These are phyloP conservation scores for Portevinia maculata DNA, from an alignment of 2,888 invertebrate genomes.

Conservation along the genomic window DNA sequence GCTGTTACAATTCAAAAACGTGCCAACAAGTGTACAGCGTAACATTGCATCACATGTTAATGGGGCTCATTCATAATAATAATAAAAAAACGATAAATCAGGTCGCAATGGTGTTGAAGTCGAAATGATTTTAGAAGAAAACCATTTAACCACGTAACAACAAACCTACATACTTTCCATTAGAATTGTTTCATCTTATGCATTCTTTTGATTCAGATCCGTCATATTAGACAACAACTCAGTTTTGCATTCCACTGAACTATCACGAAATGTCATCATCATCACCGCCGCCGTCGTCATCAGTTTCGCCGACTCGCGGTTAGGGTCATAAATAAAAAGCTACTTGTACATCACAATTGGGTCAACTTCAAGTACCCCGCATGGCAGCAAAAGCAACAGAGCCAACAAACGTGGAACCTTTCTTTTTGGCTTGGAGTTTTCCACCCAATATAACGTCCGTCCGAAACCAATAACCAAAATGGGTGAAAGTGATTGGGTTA, in stretches of 20 bases:
- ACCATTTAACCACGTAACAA: too few relatives aligned
- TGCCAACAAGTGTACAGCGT: background rate
- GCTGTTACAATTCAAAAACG: background rate
- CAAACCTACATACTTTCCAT: too few relatives aligned
- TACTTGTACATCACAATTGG: slow-evolving; percentile 52
- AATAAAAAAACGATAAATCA: slow-evolving; percentile 3
- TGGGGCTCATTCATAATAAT: background rate
- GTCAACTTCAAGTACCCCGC: slow-evolving; percentile 52
- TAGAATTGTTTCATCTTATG: background rate
- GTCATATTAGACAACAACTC: slow-evolving; percentile 41
- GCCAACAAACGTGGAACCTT: slow-evolving; percentile 48
- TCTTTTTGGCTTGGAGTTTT: slow-evolving; percentile 23
- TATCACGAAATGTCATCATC: slow-evolving; percentile 31
- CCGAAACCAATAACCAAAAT: slow-evolving; percentile 19
- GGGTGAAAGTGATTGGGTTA: slow-evolving; percentile 57
- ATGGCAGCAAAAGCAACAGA: slow-evolving; percentile 11
- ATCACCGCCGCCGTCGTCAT: background rate
- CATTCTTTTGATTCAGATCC: slow-evolving; percentile 1
- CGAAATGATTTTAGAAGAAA: too few relatives aligned
- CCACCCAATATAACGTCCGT: background rate
- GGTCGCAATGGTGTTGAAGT: background rate
- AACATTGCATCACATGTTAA: slow-evolving; percentile 12
- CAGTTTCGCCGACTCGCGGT: background rate
- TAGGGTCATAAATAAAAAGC: background rate
- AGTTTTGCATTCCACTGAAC: slow-evolving; percentile 15